A percentile compares a stretch with the other conserved stretches of the same genome.
These are phyloP conservation scores for Steatocranus sp. DNA, from an alignment of 2,797 vertebrate species.

Conservation along the genomic window DNA sequence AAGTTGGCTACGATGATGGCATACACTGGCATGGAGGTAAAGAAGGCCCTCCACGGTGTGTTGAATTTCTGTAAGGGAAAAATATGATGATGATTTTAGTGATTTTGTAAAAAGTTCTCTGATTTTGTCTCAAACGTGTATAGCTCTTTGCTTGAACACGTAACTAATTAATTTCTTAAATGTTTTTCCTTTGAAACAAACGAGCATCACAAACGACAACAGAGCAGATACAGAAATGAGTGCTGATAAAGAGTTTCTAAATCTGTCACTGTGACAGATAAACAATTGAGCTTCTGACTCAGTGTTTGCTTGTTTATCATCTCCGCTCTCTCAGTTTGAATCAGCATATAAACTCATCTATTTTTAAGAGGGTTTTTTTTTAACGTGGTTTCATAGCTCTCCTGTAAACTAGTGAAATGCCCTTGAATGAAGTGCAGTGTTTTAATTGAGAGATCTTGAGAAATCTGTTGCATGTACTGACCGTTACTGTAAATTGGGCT, in stretches of 20 bases:
- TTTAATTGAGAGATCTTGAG: not conserved
- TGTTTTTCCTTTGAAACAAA: not conserved
- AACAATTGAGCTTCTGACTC: not conserved
- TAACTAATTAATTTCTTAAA: not conserved
- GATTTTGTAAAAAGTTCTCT: not conserved
- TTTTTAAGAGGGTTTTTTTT: fast-evolving
- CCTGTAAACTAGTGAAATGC: not conserved
- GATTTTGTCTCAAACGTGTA: not conserved
- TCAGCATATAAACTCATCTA: not conserved
- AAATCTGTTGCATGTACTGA: slow-evolving; percentile 29
- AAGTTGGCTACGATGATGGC: slow-evolving; percentile 95
- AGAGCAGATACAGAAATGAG: not conserved
- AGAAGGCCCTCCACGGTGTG: slow-evolving; percentile 87
- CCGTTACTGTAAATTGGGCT: slow-evolving; percentile 72
- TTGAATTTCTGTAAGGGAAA: slow-evolving; percentile 82
- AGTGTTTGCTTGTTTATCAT: not conserved
- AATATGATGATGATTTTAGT: not conserved
- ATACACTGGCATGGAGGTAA: slow-evolving; percentile 92
- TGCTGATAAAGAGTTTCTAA: not conserved
- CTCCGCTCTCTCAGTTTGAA: not conserved
- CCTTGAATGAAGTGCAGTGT: not conserved
- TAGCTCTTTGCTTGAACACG: not conserved
- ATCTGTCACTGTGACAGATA: not conserved
- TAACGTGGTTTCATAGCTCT: not conserved
- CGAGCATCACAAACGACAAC: not conserved